Conservation (phyloP, 2,797 vertebrate species). For the Sphenopsis melanotis region DNA sequence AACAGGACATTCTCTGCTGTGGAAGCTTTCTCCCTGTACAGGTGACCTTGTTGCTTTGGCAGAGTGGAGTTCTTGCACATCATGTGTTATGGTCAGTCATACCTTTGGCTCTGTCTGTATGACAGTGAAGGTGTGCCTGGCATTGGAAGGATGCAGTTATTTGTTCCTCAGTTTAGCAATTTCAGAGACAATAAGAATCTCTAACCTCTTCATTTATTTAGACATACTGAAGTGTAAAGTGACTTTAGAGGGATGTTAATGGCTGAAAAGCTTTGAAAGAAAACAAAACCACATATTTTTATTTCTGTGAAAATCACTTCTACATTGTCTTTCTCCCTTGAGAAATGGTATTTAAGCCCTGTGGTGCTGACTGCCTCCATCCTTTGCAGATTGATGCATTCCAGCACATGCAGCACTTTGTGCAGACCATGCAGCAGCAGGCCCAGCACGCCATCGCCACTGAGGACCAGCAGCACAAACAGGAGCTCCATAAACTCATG, state of each 20-base stretch:
- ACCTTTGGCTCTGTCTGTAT: neutral
- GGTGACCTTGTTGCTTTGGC: neutral
- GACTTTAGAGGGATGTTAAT: neutral
- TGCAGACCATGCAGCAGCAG: slow-evolving; percentile 95
- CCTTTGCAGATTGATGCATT: slow-evolving; percentile 90
- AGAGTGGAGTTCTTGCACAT: neutral
- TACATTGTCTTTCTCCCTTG: neutral
- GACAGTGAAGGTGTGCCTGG: neutral
- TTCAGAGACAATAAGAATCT: neutral
- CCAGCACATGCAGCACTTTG: slow-evolving; percentile 99
- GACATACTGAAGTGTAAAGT: neutral
- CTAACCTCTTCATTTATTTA: neutral
- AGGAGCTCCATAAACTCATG: slow-evolving; percentile 97
- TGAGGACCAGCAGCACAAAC: slow-evolving; percentile 95
- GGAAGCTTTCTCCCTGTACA: neutral
- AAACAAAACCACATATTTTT: neutral
- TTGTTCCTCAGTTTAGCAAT: neutral
- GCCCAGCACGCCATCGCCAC: slow-evolving; percentile 91
- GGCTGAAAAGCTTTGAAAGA: neutral
- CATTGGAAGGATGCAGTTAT: neutral
- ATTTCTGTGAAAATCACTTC: neutral
- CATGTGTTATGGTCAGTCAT: neutral
- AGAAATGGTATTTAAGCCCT: neutral
- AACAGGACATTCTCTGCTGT: neutral
- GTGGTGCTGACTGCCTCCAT: neutral